Evolutionary conservation across 2,888 invertebrate genomes (phyloP).

Genomic region (Drosophila barbarae): DNA sequence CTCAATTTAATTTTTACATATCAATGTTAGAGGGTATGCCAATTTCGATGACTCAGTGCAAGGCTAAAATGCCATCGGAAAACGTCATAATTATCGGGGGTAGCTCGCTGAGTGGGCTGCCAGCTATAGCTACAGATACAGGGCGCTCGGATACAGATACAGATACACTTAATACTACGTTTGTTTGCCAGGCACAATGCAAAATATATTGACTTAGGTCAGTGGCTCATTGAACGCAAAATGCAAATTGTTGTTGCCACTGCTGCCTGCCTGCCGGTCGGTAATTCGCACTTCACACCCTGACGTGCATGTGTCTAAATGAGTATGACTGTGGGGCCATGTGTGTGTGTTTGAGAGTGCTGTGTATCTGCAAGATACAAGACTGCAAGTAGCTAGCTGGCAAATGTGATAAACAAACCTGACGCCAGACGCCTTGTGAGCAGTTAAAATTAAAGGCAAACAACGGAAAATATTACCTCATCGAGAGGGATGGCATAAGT

Average conservation of each 20-base stretch:
- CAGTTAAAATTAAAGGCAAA: slow-evolving; percentile 65
- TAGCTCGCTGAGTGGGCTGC: slow-evolving; percentile 56
- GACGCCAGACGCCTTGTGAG: slow-evolving; percentile 58
- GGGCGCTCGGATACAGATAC: slow-evolving; percentile 37
- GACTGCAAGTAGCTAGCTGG: slow-evolving; percentile 65
- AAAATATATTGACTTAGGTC: slow-evolving; percentile 77
- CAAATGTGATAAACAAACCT: slow-evolving; percentile 72
- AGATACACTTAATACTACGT: slow-evolving; percentile 45
- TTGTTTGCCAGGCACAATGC: slow-evolving; percentile 60
- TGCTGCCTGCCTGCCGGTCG: slow-evolving; percentile 48
- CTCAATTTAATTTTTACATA: no score
- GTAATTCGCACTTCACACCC: slow-evolving; percentile 70
- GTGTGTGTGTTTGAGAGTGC: slow-evolving; percentile 3
- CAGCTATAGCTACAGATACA: slow-evolving; percentile 37
- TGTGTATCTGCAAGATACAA: slow-evolving; percentile 61
- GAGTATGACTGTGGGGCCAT: slow-evolving; percentile 5
- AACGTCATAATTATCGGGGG: slow-evolving; percentile 71
- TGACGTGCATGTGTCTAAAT: slow-evolving; percentile 16
- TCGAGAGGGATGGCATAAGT: slow-evolving; percentile 42
- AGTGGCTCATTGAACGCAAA: slow-evolving; percentile 79
- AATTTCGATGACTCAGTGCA: slow-evolving; percentile 14
- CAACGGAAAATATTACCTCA: slow-evolving; percentile 63
- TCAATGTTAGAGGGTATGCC: slow-evolving; percentile 4
- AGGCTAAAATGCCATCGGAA: slow-evolving; percentile 28
- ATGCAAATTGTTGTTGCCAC: slow-evolving; percentile 74